Evolutionary conservation across 1,140 invertebrate genomes (phyloP), one percentile per base, ranked within the genome.

Genomic region (Scylla paramamosain): DNA sequence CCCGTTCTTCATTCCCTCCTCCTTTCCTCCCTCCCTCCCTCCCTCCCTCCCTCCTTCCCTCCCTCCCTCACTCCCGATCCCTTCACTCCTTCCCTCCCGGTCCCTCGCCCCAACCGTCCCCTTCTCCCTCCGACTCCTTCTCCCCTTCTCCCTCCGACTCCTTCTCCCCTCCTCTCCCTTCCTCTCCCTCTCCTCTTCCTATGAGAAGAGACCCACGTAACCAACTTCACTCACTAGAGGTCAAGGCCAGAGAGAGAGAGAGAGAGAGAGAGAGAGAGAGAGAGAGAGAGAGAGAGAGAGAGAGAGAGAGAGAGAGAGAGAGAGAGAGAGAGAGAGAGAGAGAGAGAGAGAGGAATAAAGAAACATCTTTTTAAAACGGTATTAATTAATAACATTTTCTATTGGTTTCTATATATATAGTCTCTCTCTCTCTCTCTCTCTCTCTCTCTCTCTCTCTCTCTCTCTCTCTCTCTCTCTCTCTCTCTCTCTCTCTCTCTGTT

Each of bases 241-340:
- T 77, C 67, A 77, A 77, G 67, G 67, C 7, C 67, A 77, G 20
- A 77, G 67, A 77, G 25, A 77, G 67, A 77, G 67, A 67, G 59
- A 67, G 59, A 67, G 59, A 67, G 48, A 67, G 59, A 67, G 59
- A 67, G 59, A 67, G 59, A 67, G 59, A 67, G 59, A 67, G 59
- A 67, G 59, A 67, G 59, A 67, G 59, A 67, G 59, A 67, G 59
- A 67, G 59, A 67, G 59, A 67, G 59, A 67, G 59, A 67, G 59
- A 67, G 59, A 67, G 48, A 77, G 67, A 77, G 67, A 77, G 67
- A 77, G 67, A 77, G 25, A 77, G 25, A n/a, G 67, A n/a, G 67
- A 77, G 67, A 77, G 67, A 77, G 67, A 77, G 67, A n/a, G 25
- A 77, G 25, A 77, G 67, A 77, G 67, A 77, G 67, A 59, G 52